Percentiles rank a stretch among this genome's conserved stretches.
phyloP scores from a whole-genome alignment of 2,797 vertebrate species.

The Delichon dasypus region DNA sequence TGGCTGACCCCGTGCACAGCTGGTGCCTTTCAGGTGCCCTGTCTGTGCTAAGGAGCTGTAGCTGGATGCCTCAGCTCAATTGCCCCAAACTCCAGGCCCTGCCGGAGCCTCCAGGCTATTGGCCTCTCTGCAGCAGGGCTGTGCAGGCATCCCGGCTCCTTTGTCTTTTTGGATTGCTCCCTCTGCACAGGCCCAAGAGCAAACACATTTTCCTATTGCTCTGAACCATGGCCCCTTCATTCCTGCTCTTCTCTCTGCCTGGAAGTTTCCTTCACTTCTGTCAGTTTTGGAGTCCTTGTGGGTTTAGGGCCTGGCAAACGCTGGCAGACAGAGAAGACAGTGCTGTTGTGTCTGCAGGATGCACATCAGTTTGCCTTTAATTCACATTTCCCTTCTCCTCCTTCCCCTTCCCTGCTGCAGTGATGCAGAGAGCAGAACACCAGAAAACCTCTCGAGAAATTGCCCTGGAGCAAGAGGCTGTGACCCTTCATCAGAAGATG shows the following conservation, averaged over 20 bases:
- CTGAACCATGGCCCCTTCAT: background rate
- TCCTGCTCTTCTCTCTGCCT: background rate
- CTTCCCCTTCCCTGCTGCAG: background rate
- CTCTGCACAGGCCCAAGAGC: background rate
- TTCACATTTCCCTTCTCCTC: background rate
- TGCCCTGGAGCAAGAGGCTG: conserved; percentile 5
- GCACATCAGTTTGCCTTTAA: background rate
- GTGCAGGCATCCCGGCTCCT: background rate
- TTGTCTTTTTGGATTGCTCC: background rate
- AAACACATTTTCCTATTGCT: background rate
- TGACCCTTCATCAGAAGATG: background rate
- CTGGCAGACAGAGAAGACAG: background rate
- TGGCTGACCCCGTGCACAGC: background rate
- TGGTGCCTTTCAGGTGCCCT: background rate
- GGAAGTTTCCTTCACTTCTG: background rate
- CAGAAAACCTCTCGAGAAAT: background rate
- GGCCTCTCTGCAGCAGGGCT: background rate
- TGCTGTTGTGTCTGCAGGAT: background rate
- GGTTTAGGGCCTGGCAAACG: background rate
- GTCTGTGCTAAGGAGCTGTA: background rate
- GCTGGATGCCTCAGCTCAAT: background rate
- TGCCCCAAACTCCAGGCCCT: background rate
- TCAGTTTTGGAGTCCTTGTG: background rate
- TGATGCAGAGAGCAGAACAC: background rate
- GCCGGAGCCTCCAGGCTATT: background rate